Evolutionary conservation across 2,113 vertebrate genomes (phyloP).

Genomic region (Sterna hirundo): DNA sequence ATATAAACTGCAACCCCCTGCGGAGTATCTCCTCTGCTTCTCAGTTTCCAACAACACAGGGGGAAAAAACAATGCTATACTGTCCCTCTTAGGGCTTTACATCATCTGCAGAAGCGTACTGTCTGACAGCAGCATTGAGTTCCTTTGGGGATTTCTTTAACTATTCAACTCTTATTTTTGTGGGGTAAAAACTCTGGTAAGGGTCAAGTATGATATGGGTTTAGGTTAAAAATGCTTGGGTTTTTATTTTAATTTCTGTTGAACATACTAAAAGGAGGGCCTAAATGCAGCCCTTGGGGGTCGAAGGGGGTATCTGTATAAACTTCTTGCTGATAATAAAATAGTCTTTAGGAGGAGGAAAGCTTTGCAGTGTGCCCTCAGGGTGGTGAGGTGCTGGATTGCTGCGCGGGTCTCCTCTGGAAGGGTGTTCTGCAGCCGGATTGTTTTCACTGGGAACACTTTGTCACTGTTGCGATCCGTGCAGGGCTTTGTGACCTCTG

Average conservation of each 20-base stretch:
- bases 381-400: not conserved
- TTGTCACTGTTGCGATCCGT: not conserved
- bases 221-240: not conserved
- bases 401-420: not conserved
- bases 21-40: not conserved
- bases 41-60: accelerated
- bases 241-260: not conserved
- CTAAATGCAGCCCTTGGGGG: not conserved
- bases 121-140: not conserved
- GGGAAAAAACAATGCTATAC: not conserved
- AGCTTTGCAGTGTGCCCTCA: not conserved
- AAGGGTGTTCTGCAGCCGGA: not conserved
- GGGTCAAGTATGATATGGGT: not conserved
- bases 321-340: not conserved
- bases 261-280: not conserved
- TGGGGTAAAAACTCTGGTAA: not conserved
- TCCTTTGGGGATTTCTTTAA: not conserved
- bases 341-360: not conserved
- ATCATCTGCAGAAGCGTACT: not conserved
- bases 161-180: not conserved
- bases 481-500: not conserved
- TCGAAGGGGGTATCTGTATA: not conserved
- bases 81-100: not conserved
- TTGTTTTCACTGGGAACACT: not conserved
- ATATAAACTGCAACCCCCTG: not conserved